These are phyloP conservation scores for Aphyosemion australe DNA, from an alignment of 2,113 vertebrate genomes.

Conservation along the genomic window DNA sequence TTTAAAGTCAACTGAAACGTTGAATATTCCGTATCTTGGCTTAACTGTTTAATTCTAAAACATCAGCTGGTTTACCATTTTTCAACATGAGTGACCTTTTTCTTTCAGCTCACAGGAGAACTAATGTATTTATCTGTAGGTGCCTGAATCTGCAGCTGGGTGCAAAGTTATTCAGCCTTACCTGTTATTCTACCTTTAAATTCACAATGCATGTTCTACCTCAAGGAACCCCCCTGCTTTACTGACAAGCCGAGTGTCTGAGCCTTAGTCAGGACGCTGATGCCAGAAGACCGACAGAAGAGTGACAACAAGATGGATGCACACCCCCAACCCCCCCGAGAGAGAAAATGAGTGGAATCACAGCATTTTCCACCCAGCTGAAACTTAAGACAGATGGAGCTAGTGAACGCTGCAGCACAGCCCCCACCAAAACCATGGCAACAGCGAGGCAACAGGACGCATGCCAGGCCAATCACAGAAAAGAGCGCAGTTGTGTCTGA, in stretches of 20 bases:
- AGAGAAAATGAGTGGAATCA: slow-evolving; percentile 72
- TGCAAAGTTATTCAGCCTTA: slow-evolving; percentile 38
- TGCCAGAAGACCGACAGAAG: slow-evolving; percentile 39
- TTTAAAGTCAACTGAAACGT: neutral
- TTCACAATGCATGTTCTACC: slow-evolving; percentile 39
- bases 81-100: slow-evolving; percentile 33
- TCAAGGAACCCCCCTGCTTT: slow-evolving; percentile 47
- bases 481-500: slow-evolving; percentile 36
- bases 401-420: slow-evolving; percentile 51
- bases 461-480: slow-evolving; percentile 57
- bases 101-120: neutral
- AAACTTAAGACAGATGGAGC: slow-evolving; percentile 70
- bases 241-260: slow-evolving; percentile 29
- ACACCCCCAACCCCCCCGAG: slow-evolving; percentile 38
- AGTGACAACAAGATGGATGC: slow-evolving; percentile 61
- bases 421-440: slow-evolving; percentile 69
- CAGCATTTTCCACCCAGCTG: slow-evolving; percentile 61
- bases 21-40: slow-evolving; percentile 7
- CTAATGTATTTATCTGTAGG: too few relatives aligned
- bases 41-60: slow-evolving; percentile 17
- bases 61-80: slow-evolving; percentile 29
- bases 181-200: slow-evolving; percentile 38
- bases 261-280: slow-evolving; percentile 36
- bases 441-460: slow-evolving; percentile 63
- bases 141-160: slow-evolving; percentile 28